Evolutionary conservation across 2,888 invertebrate genomes (phyloP).

Genomic region (Lasius platythorax): DNA sequence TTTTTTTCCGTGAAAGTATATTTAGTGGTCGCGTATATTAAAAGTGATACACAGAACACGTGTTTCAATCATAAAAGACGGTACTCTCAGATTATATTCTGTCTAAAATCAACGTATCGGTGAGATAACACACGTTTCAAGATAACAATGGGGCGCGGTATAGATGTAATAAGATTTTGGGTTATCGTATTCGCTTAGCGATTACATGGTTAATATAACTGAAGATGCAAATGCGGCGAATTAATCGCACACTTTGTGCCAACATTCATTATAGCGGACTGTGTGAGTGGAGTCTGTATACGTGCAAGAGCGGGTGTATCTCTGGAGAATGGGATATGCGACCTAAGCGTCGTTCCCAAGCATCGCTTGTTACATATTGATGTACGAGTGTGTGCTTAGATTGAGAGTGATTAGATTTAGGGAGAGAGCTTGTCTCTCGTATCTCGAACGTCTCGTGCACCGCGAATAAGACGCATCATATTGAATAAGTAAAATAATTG

Average conservation of each 20-base stretch:
- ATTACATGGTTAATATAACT: constrained; percentile 47
- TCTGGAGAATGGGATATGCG: constrained; percentile 13
- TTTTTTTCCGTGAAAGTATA: not conserved
- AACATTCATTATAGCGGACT: constrained; percentile 33
- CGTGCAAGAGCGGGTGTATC: constrained; percentile 16
- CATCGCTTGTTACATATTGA: constrained; percentile 45
- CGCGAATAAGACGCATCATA: not conserved
- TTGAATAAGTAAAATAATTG: not conserved
- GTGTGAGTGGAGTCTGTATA: constrained; percentile 19
- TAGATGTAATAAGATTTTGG: constrained; percentile 18
- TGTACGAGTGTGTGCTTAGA: constrained; percentile 46
- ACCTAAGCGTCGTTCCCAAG: constrained; percentile 24
- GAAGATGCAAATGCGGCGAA: constrained; percentile 47
- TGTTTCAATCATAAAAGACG: constrained; percentile 1
- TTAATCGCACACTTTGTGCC: constrained; percentile 47
- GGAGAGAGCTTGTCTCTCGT: constrained; percentile 10
- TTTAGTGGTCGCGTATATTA: not conserved
- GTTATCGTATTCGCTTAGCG: constrained; percentile 32
- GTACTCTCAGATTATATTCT: not conserved
- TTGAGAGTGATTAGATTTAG: constrained; percentile 46
- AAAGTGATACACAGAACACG: not conserved
- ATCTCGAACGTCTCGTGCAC: not conserved
- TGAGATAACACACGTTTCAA: not conserved
- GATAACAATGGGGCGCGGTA: not conserved
- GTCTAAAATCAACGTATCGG: not conserved